Evolutionary conservation across 2,888 invertebrate species (phyloP), one percentile per base, ranked within the genome.

Genomic region (Octonoba sinensis): DNA sequence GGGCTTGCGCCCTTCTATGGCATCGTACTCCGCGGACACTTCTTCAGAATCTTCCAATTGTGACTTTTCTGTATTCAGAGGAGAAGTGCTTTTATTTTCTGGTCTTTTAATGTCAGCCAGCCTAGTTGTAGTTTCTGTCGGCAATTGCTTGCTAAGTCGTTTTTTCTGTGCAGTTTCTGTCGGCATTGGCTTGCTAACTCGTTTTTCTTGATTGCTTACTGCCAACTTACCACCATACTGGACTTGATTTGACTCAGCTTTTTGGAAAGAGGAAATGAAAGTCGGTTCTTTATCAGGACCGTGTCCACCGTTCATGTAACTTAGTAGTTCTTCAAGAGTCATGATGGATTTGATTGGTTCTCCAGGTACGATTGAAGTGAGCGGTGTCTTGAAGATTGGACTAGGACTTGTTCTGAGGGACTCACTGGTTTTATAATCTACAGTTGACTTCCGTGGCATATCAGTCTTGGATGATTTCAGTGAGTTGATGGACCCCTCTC

Each of bases 301-400:
- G 4, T 65, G 57, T 54, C 56, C 77, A 13, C 47, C 65, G 51
- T 78, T 78, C 77, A 78, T 78, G 59, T 82, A 82, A 4, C 51
- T 59, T n/a, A 82, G 36, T 4, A 82, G 75, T n/a, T 82, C 70
- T 65, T 82, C 81, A 0, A 82, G 59, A 15, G 81, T 36, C 70
- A 64, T 36, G 8, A 49, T 22, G 15, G 18, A 8, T 59, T 62
- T 64, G 59, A 44, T 20, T 13, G 36, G 6, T 8, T 65, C 65
- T 13, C 24, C 15, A 18, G 20, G 18, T 3, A 16, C 16, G 13
- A 24, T 49, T 20, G 20, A 12, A 16, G 24, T 65, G 24, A 65
- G 6, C 2, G 49, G 8, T 11, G 65, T 20, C 16, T 65, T 65
- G 1, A 56, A 36, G 22, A 56, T 66, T 49, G 51, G 65, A 49